Conservation (phyloP, 2,888 invertebrate genomes). For the Dicyrtoma fusca region DNA sequence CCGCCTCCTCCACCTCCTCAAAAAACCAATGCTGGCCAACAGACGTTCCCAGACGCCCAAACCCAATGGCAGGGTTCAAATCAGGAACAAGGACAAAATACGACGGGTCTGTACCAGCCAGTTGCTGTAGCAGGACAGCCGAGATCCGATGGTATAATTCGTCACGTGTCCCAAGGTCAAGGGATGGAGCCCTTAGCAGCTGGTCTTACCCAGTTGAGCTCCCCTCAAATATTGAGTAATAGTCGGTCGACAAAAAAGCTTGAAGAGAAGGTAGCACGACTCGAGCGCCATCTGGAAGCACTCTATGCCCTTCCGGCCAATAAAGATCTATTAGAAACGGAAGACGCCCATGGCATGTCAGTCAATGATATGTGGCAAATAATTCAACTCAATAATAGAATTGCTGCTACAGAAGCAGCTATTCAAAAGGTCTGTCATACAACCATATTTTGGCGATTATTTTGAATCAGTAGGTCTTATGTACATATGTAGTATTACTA, state of each 20-base stretch:
- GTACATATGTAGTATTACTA: too few relatives aligned
- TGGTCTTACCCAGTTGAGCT: too few relatives aligned
- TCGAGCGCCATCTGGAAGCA: slow-evolving; percentile 60
- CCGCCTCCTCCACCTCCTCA: not conserved
- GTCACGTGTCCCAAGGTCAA: not conserved
- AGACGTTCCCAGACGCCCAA: too few relatives aligned
- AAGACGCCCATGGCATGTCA: slow-evolving; percentile 22
- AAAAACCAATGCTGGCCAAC: not conserved
- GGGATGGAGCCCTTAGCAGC: slow-evolving; percentile 16
- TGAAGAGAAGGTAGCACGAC: slow-evolving; percentile 57
- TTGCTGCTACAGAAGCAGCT: slow-evolving; percentile 68
- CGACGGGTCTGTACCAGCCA: too few relatives aligned
- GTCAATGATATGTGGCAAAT: slow-evolving; percentile 70
- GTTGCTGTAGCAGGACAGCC: too few relatives aligned
- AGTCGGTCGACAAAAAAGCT: slow-evolving; percentile 41
- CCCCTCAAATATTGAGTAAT: too few relatives aligned
- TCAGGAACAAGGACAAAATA: too few relatives aligned
- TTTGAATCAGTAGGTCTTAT: too few relatives aligned
- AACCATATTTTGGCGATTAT: not conserved
- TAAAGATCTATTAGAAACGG: slow-evolving; percentile 60
- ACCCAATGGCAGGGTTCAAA: too few relatives aligned
- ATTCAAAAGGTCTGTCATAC: slow-evolving; percentile 59
- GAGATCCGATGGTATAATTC: slow-evolving; percentile 4
- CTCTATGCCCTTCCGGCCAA: slow-evolving; percentile 62
- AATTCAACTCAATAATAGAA: slow-evolving; percentile 67